Conservation (phyloP, 2,888 invertebrate species). For the Rapana venosa region DNA sequence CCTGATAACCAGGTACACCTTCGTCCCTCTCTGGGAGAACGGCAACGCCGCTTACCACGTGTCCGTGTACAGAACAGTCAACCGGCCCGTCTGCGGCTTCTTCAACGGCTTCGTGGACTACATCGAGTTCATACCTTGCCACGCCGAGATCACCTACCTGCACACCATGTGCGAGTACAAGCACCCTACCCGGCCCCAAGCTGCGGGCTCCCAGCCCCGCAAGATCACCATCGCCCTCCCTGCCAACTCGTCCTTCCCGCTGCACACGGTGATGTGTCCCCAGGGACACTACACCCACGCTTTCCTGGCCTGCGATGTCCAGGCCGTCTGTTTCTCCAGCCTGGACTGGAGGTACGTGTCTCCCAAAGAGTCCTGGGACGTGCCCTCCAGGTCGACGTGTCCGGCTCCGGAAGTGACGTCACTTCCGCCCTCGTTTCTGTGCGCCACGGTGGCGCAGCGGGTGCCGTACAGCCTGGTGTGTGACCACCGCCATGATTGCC, state of each 20-base stretch:
- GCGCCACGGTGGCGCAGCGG: not conserved
- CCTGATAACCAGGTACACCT: not conserved
- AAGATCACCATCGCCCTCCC: not conserved
- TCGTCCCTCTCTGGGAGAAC: not conserved
- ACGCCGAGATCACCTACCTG: not conserved
- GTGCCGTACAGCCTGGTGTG: slow-evolving; percentile 21
- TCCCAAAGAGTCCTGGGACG: not conserved
- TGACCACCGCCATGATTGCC: slow-evolving; percentile 10
- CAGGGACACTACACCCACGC: slow-evolving; percentile 2
- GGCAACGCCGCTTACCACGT: not conserved
- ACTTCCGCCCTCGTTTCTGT: slow-evolving; percentile 3
- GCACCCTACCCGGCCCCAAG: not conserved
- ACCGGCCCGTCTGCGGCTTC: not conserved
- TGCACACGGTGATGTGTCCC: not conserved
- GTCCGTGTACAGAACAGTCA: not conserved
- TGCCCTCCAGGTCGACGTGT: not conserved
- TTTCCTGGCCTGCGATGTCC: slow-evolving; percentile 21
- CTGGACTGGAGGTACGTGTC: not conserved
- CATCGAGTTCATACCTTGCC: not conserved
- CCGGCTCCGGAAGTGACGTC: not conserved
- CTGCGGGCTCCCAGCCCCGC: not conserved
- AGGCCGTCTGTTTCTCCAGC: not conserved
- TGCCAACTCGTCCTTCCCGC: not conserved
- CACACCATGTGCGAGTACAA: not conserved
- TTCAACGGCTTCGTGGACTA: not conserved